Conservation (phyloP, 23 tunicate genomes). For the Styela plicata region DNA sequence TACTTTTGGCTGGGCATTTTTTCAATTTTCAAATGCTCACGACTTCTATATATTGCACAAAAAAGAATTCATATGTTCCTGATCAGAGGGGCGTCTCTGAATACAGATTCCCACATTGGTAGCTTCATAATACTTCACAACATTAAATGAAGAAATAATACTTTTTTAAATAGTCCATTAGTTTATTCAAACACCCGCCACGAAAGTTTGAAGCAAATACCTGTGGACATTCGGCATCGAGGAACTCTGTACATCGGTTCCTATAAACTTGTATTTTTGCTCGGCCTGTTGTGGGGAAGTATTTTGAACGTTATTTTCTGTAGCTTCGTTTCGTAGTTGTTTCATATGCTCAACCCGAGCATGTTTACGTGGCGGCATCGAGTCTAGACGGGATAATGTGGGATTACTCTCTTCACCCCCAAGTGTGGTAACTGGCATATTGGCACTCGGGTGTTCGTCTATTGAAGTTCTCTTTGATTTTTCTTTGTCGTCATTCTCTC, state of each 20-base stretch:
- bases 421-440: neutral
- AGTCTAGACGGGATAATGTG: neutral
- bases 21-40: too few species aligned
- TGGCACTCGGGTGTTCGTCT: neutral
- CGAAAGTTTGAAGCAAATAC: too few species aligned
- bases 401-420: neutral
- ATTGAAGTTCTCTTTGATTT: neutral
- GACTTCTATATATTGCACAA: too few species aligned
- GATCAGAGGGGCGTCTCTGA: too few species aligned
- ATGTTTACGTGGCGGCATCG: conserved; percentile 20
- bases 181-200: too few species aligned
- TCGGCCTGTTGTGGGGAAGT: neutral
- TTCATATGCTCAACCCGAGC: conserved; percentile 31
- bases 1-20: too few species aligned
- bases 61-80: too few species aligned
- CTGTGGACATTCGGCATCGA: too few species aligned
- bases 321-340: conserved; percentile 4
- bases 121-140: too few species aligned
- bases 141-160: too few species aligned
- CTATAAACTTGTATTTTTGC: neutral
- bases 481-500: neutral
- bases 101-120: too few species aligned
- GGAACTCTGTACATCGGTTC: neutral
- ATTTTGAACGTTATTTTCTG: neutral
- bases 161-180: too few species aligned